phyloP scores from a whole-genome alignment of 2,888 invertebrate species.

The Torymus tubicola region DNA sequence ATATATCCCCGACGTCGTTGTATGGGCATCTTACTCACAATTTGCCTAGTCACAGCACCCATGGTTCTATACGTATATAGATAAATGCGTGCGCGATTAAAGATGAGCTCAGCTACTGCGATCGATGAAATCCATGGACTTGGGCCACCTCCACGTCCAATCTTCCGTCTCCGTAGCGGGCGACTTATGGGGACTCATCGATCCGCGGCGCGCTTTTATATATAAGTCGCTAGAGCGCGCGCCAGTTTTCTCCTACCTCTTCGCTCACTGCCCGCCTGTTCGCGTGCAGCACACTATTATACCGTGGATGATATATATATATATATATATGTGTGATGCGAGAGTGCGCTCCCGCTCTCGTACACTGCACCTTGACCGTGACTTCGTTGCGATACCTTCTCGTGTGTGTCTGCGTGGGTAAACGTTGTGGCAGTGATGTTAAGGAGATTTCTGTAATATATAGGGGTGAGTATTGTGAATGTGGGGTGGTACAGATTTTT shows the following conservation, averaged over 20 bases:
- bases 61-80: constrained; percentile 14
- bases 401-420: too few relatives aligned
- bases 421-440: too few relatives aligned
- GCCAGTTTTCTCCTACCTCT: background rate
- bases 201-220: constrained; percentile 45
- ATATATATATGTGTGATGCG: too few relatives aligned
- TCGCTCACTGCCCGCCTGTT: too few relatives aligned
- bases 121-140: constrained; percentile 11
- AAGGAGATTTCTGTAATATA: too few relatives aligned
- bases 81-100: background rate
- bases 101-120: background rate
- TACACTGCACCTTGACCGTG: constrained; percentile 33
- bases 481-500: too few relatives aligned
- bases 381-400: background rate
- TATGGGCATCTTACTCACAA: constrained; percentile 50
- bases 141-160: too few relatives aligned
- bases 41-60: constrained; percentile 53
- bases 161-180: constrained; percentile 1
- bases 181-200: constrained; percentile 37
- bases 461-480: too few relatives aligned
- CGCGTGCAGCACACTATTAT: background rate
- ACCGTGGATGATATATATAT: background rate
- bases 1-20: too few relatives aligned
- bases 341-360: background rate
- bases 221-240: background rate